phyloP scores from a whole-genome alignment of 2,113 vertebrate genomes.

The Phylloscopus trochilus region DNA sequence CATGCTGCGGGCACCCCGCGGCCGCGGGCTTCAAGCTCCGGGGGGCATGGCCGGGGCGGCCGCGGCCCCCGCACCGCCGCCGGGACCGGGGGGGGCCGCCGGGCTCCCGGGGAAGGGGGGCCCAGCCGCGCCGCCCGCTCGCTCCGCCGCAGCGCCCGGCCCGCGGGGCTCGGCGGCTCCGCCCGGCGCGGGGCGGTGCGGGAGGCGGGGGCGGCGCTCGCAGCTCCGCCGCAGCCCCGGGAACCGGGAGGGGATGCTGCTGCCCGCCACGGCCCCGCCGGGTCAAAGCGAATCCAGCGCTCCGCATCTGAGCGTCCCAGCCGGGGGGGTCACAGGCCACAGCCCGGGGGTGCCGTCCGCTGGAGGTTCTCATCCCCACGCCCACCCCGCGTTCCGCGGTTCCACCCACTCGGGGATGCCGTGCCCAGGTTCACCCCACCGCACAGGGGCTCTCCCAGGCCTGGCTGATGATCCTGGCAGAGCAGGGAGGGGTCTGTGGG shows the following conservation, averaged over 20 bases:
- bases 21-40: not conserved
- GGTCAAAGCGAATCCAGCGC: not conserved
- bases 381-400: not conserved
- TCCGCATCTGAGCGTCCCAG: not conserved
- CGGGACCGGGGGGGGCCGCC: not conserved
- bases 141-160: too few species aligned
- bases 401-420: not conserved
- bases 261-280: not conserved
- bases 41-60: not conserved
- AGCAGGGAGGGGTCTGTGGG: not conserved
- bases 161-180: not conserved
- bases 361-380: not conserved
- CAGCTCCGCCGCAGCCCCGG: not conserved
- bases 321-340: not conserved
- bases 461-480: accelerated
- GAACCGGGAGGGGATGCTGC: not conserved
- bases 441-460: not conserved
- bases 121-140: too few species aligned
- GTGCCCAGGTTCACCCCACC: not conserved
- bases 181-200: not conserved
- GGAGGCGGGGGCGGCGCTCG: not conserved
- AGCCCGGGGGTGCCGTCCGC: not conserved
- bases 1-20: conserved; percentile 73
- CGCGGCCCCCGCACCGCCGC: not conserved
- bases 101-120: too few species aligned